A percentile compares a stretch with the other conserved stretches of the same genome.
Evolutionary conservation across 2,113 vertebrate genomes (phyloP).

Genomic region (Microcebus tavaratra): DNA sequence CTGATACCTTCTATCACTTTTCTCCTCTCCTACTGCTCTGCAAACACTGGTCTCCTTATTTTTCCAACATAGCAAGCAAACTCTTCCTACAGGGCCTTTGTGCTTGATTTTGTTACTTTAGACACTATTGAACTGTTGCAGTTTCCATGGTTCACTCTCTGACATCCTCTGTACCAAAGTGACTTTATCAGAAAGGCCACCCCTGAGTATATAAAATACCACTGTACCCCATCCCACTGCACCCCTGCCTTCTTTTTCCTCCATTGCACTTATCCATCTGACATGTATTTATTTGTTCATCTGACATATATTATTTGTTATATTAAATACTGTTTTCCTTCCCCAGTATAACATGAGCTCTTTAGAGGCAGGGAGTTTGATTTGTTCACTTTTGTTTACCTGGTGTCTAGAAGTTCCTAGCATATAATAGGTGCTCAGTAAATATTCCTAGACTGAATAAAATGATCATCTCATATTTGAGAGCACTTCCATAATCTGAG

Average conservation of each 20-base stretch:
- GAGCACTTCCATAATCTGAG: neutral
- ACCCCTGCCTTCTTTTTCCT: neutral
- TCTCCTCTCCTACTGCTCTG: neutral
- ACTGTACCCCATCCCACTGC: neutral
- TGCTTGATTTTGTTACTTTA: neutral
- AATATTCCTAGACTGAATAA: slow-evolving; percentile 15
- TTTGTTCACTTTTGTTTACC: neutral
- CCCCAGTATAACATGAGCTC: neutral
- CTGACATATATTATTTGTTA: neutral
- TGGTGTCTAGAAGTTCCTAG: neutral
- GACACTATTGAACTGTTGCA: neutral
- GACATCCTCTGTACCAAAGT: neutral
- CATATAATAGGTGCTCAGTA: neutral
- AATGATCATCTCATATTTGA: neutral
- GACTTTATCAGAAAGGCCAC: neutral
- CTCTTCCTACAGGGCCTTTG: neutral
- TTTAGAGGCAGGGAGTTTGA: neutral
- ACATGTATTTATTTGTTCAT: neutral
- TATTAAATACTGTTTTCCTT: neutral
- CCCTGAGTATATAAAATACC: neutral
- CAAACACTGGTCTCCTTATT: neutral
- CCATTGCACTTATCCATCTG: neutral
- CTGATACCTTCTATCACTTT: neutral
- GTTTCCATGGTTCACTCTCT: neutral
- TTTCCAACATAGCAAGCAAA: neutral